A percentile compares a stretch with the other conserved stretches of the same genome.
Evolutionary conservation across 2,797 vertebrate species (phyloP).

Genomic region (Mormyrops attenuatus): DNA sequence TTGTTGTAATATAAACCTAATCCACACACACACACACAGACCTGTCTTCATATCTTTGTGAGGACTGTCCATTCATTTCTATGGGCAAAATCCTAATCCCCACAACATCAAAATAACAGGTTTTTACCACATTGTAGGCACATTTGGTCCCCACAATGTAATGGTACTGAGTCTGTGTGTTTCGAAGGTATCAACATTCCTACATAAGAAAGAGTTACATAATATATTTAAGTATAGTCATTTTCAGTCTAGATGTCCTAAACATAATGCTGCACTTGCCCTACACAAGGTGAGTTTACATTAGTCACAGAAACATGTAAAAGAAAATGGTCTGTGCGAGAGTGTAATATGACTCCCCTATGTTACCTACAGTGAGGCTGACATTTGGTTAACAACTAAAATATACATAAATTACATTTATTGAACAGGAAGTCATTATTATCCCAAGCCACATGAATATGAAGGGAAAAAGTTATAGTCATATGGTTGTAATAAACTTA

Average conservation of each 20-base stretch:
- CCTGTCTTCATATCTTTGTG: not conserved
- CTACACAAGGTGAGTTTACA: not conserved
- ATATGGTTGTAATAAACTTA: not conserved
- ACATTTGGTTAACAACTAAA: not conserved
- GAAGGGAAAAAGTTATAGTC: not conserved
- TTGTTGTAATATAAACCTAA: no score
- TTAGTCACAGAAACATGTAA: not conserved
- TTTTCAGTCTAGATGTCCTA: not conserved
- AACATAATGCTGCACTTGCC: not conserved
- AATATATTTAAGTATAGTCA: not conserved
- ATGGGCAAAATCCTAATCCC: no score
- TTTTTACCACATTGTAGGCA: no score
- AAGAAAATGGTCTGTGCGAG: not conserved
- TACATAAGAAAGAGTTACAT: not conserved
- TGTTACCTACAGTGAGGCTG: not conserved
- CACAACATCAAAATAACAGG: no score
- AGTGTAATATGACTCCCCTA: not conserved
- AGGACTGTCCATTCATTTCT: no score
- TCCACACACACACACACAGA: not conserved
- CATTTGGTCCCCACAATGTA: not conserved
- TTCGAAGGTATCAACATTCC: not conserved
- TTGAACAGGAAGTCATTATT: not conserved
- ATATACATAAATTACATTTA: not conserved
- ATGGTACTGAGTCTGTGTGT: not conserved
- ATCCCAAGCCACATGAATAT: not conserved